These are phyloP conservation scores for Metacarcinus magister DNA, from an alignment of 2,888 invertebrate genomes.

Conservation along the genomic window DNA sequence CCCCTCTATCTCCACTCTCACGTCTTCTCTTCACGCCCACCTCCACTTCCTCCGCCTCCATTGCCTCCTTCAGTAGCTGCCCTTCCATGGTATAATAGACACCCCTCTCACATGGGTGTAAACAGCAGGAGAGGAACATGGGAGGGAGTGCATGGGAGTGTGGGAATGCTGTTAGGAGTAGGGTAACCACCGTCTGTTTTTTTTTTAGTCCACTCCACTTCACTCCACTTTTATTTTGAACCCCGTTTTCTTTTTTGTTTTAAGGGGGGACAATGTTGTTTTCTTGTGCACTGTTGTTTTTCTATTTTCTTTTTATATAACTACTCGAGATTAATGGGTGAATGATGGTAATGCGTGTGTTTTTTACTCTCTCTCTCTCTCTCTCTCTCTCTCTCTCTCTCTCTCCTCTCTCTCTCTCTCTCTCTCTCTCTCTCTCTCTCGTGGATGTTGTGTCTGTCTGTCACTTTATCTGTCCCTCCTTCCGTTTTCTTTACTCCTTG, in stretches of 20 bases:
- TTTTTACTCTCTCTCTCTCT: slow-evolving; percentile 16
- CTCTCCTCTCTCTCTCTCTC: not conserved
- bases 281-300: not conserved
- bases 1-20: not conserved
- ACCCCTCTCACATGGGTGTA: slow-evolving; percentile 19
- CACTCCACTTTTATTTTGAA: not conserved
- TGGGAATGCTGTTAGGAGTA: not conserved
- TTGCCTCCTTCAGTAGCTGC: slow-evolving; percentile 5
- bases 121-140: not conserved
- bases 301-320: not conserved
- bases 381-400: slow-evolving; percentile 43
- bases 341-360: not conserved
- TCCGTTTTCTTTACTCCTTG: not conserved
- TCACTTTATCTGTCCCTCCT: not conserved
- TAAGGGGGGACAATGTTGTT: not conserved
- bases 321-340: not conserved
- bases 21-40: slow-evolving; percentile 37
- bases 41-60: slow-evolving; percentile 43
- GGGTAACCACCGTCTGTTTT: not conserved
- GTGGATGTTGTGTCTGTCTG: not conserved
- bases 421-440: slow-evolving; percentile 44
- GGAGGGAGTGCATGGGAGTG: not conserved
- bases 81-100: slow-evolving; percentile 56
- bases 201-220: not conserved
- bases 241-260: not conserved